phyloP scores from a whole-genome alignment of 2,797 vertebrate genomes.

The Brachymystax lenok region DNA sequence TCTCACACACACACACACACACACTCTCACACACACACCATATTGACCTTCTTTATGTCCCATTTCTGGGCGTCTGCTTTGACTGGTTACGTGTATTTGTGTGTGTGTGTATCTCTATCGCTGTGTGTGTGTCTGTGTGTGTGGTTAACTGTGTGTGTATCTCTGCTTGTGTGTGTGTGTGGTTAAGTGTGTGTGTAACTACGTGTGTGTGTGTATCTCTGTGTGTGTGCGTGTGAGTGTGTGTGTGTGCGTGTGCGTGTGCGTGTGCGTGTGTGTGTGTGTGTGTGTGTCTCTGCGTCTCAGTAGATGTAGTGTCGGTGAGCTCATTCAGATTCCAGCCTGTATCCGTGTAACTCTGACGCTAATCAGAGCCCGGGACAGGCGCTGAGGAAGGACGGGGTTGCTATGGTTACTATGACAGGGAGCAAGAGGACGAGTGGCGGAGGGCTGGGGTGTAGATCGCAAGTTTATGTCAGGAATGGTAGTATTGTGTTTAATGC shows the following conservation, averaged over 20 bases:
- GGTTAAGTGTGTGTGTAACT: not conserved
- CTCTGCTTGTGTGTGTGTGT: not conserved
- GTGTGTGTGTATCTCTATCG: too few species aligned
- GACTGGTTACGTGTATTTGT: not conserved
- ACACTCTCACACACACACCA: slow-evolving; percentile 14
- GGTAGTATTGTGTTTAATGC: slow-evolving; percentile 30
- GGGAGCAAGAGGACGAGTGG: slow-evolving; percentile 41
- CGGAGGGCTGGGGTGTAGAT: slow-evolving; percentile 30
- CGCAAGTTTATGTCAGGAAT: slow-evolving; percentile 26
- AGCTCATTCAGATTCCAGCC: slow-evolving; percentile 76
- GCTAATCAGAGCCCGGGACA: slow-evolving; percentile 58
- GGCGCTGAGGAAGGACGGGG: slow-evolving; percentile 58
- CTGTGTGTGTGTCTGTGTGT: not conserved
- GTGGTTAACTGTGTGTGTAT: not conserved
- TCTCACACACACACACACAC: slow-evolving; percentile 40
- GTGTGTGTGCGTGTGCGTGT: too few species aligned
- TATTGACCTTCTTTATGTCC: slow-evolving; percentile 27
- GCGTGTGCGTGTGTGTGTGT: too few species aligned
- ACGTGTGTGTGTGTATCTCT: not conserved
- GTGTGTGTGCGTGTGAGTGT: not conserved
- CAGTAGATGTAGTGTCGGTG: slow-evolving; percentile 58
- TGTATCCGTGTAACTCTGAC: slow-evolving; percentile 69
- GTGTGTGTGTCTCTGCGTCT: not conserved
- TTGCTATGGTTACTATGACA: slow-evolving; percentile 73
- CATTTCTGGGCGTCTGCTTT: not conserved